Conservation (phyloP, 2,888 invertebrate species). For the Laspeyria flexula region DNA sequence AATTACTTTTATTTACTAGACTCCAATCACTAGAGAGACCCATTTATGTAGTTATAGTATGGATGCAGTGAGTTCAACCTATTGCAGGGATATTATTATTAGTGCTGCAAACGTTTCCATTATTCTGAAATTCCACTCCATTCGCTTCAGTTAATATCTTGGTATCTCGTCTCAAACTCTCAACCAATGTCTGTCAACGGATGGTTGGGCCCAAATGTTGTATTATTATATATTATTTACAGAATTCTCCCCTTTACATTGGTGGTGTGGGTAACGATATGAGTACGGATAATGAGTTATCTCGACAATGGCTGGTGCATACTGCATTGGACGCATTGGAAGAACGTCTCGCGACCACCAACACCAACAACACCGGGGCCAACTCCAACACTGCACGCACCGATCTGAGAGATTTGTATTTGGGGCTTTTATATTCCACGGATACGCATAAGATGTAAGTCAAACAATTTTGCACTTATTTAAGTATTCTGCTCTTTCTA, state of each 20-base stretch:
- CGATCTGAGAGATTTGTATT: conserved; percentile 95
- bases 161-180: too few species aligned
- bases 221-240: conserved; percentile 46
- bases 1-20: too few species aligned
- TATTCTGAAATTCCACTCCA: too few species aligned
- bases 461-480: neutral
- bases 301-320: conserved; percentile 97
- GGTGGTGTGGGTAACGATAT: conserved; percentile 82
- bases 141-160: too few species aligned
- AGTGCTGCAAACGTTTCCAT: too few species aligned
- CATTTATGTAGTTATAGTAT: too few species aligned
- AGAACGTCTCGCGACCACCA: conserved; percentile 88
- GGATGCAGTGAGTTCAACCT: too few species aligned
- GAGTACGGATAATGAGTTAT: conserved; percentile 93
- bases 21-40: too few species aligned
- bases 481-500: too few species aligned
- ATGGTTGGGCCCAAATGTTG: too few species aligned
- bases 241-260: conserved; percentile 98
- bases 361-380: conserved; percentile 74
- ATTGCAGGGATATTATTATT: too few species aligned
- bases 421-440: conserved; percentile 96
- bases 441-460: conserved; percentile 98
- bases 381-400: conserved; percentile 86
- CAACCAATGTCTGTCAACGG: too few species aligned
- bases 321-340: conserved; percentile 96